Base-by-base conservation (phyloP, 2,888 invertebrate genomes). In the Oscheius sp. region DNA sequence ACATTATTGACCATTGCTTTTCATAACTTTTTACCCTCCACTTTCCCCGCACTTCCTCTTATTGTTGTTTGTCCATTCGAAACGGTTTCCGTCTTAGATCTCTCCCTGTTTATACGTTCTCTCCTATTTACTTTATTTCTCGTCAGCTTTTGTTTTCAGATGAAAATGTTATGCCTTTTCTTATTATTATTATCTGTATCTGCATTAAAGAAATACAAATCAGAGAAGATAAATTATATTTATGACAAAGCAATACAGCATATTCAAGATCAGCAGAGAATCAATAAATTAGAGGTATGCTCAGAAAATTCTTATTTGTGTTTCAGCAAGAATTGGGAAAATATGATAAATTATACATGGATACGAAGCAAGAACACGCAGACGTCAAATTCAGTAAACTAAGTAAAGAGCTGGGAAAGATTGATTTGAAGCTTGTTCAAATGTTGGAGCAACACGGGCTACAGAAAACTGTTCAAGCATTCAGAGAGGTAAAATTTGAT, bases 161-260 rank as follows among this genome's bases (percentile, higher is more conserved):
- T 59, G 59, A 24, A 20, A 6, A 4, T 57, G 3, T 24, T 57
- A 6, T n/a, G 38, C 4, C 1, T 14, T 24, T 22, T 36, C 8
- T 22, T 22, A 8, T 41, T 59, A 9, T 26, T 41, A 17, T 17
- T 30, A 14, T 3, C 26, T 1, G 44, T 44, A n/a, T n/a, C n/a
- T 26, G 41, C n/a, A 38, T 28, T 20, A 41, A 44, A 26, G 20
- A 26, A 41, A 41, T 77, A 62, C 36, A 78, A 82, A 12, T 77
- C 82, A 66, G 83, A 82, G 56, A 80, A 83, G 63, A 77, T 83
- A 36, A 82, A 81, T 68, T 83, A 77, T 69, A 75, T 83, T 36
- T 83, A 83, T 72, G 76, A 78, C n/a, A 83, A 83, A 54, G 82
- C 82, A 8, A 32, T 74, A 20, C 71, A 78, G 26, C 76, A 75